These are phyloP conservation scores for Lasioglossum baleicum DNA, from an alignment of 1,140 invertebrate genomes.

Conservation along the genomic window DNA sequence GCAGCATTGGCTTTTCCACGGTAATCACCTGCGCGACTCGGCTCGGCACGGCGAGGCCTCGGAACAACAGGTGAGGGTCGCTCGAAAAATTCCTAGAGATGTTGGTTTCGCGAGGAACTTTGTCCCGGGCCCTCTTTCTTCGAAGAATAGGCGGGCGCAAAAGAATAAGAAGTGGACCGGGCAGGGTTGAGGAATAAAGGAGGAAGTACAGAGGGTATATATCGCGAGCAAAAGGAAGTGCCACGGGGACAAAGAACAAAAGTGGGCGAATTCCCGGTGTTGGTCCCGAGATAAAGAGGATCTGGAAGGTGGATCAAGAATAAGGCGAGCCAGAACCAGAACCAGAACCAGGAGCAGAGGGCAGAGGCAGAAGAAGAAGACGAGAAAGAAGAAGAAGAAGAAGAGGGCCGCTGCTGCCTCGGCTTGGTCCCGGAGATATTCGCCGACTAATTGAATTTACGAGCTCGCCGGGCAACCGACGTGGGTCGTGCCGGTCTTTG, in stretches of 20 bases:
- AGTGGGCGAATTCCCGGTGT: constrained; percentile 63
- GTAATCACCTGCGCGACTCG: no score
- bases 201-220: constrained; percentile 46
- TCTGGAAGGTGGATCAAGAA: constrained; percentile 25
- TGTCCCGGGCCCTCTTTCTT: constrained; percentile 37
- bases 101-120: constrained; percentile 13
- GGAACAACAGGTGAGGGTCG: constrained; percentile 44
- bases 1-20: no score
- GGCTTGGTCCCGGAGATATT: constrained; percentile 68
- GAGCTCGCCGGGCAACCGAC: constrained; percentile 63
- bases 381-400: constrained; percentile 44
- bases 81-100: constrained; percentile 5
- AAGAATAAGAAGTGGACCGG: constrained; percentile 59
- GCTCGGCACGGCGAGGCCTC: background rate
- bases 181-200: constrained; percentile 58
- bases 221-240: constrained; percentile 61
- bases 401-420: constrained; percentile 53
- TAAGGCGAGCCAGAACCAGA: constrained; percentile 38
- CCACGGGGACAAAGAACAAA: constrained; percentile 63
- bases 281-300: constrained; percentile 56
- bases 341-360: constrained; percentile 46
- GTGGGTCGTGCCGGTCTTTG: constrained; percentile 67
- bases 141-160: constrained; percentile 56
- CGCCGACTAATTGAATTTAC: constrained; percentile 76
- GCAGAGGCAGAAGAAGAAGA: constrained; percentile 18